Evolutionary conservation across 2,888 invertebrate genomes (phyloP), one percentile per base, ranked within the genome.

Genomic region (Drosophila paracracens): DNA sequence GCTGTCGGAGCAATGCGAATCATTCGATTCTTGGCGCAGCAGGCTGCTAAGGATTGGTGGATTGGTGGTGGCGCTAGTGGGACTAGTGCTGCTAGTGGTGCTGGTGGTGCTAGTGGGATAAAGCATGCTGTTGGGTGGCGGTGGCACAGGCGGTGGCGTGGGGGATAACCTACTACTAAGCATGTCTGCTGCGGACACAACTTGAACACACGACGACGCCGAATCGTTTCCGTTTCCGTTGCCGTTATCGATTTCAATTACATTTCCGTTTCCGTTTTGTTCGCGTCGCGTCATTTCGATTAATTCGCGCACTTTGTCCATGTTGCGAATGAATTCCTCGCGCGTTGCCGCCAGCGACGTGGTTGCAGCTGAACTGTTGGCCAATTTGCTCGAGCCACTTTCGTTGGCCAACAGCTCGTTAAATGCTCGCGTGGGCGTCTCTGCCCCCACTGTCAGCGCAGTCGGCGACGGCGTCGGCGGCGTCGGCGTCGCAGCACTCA

Each of bases 1-100:
- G 58, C 94, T 93, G 70, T 96, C 96, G 66, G 96, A 96, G 91
- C 94, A 94, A 82, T 95, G 94, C 87, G 95, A 95, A 88, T 95
- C 94, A 61, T 94, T 94, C 52, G 95, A 95, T 91, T 95, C 94
- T 92, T 94, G 95, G 61, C 95, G 94, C 54, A 81, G 54, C 21
- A 71, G 16, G 0, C 63, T 53, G 18, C 48, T 59, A 2, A 62
- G 72, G 46, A n/a, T 70, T 2, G 63, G 33, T 38, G 43, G 40
- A n/a, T 74, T 4, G 48, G 18, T 38, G 29, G 50, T 56, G 66
- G 21, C 66, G 61, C 21, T 48, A 46, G 36, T 60, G 62, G 43
- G 59, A 68, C 27, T 48, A 38, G 25, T 25, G 43, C 36, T 60
- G 63, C 50, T 61, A 31, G 36, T 60, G 62, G 43, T 64, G 73